Percentiles rank a stretch among this genome's conserved stretches.
phyloP scores from a whole-genome alignment of 2,113 vertebrate genomes.

The Alces alces region DNA sequence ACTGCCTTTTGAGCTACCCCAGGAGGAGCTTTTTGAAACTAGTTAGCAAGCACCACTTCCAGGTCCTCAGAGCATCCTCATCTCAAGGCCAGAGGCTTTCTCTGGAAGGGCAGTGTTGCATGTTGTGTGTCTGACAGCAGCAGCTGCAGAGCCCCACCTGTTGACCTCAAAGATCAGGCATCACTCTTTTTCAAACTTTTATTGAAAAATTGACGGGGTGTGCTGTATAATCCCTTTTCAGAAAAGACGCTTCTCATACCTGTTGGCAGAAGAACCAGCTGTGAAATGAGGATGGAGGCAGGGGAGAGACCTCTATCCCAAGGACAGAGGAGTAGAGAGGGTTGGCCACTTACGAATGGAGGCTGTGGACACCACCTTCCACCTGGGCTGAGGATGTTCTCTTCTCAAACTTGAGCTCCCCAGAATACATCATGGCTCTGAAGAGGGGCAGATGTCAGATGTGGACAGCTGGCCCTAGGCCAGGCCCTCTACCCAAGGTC shows the following conservation, averaged over 20 bases:
- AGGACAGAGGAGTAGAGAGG: neutral
- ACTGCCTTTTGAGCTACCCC: neutral
- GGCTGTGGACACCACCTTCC: conserved; percentile 95
- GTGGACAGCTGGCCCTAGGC: neutral
- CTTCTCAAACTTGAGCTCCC: conserved; percentile 98
- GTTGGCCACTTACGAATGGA: conserved; percentile 91
- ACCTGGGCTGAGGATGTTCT: conserved; percentile 93
- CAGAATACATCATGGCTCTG: conserved; percentile 99
- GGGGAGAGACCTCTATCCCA: neutral
- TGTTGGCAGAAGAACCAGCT: conserved; percentile 70
- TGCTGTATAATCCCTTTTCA: conserved; percentile 75
- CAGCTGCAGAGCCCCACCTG: too few relatives aligned
- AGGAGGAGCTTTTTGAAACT: neutral
- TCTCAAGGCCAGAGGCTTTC: neutral
- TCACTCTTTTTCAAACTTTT: conserved; percentile 56
- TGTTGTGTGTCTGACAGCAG: neutral
- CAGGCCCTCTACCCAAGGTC: neutral
- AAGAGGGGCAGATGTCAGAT: neutral
- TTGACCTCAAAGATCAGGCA: conserved; percentile 1
- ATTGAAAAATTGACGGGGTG: conserved; percentile 63
- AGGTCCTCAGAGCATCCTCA: neutral
- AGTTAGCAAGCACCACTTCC: neutral
- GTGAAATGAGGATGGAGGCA: neutral
- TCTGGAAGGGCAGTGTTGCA: neutral
- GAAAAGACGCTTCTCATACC: conserved; percentile 97